Base-by-base conservation (phyloP, 2,888 invertebrate genomes). In the Mythimna loreyi region DNA sequence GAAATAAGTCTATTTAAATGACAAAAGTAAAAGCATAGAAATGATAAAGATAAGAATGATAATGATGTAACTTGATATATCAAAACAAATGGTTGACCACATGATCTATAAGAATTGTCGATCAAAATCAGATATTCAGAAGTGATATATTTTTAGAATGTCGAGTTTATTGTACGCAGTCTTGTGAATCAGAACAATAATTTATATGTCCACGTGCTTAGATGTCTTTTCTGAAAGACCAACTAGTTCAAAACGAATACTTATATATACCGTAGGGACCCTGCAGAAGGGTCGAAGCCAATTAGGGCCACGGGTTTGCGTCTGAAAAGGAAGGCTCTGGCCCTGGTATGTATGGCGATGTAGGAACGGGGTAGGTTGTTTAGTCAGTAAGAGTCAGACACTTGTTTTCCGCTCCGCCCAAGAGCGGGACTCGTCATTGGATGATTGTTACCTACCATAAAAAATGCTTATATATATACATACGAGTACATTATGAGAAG, bases 71-170 rank as follows among this genome's bases (percentile, higher is more conserved):
- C 5, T 16, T 40, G 43, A 43, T 25, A 69, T 72, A 56, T 28
- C 36, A 23, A 61, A n/a, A 23, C 47, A 33, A 30, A 50, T n/a
- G 19, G 21, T 58, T 50, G 30, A 49, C 19, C 30, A 56, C 40
- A 71, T 62, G 50, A 75, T 75, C 11, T 55, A 76, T 75, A 75
- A 28, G 33, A 19, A 6, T 59, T 56, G 64, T 79, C 43, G 0
- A 64, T 16, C 33, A 49, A 8, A 47, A 52, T 25, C 16, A 28
- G n/a, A 67, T 30, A 6, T 40, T 53, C n/a, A 1, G n/a, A 49
- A 55, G 23, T 13, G 49, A n/a, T 21, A 13, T 57, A 45, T 40
- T 66, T 61, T 59, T 62, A 40, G n/a, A 50, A 53, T 53, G 21
- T 23, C 7, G 45, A 47, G 7, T 19, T 28, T 43, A 40, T 52